Base-by-base conservation (phyloP, 2,113 vertebrate species). In the Cynoglossus semilaevis region DNA sequence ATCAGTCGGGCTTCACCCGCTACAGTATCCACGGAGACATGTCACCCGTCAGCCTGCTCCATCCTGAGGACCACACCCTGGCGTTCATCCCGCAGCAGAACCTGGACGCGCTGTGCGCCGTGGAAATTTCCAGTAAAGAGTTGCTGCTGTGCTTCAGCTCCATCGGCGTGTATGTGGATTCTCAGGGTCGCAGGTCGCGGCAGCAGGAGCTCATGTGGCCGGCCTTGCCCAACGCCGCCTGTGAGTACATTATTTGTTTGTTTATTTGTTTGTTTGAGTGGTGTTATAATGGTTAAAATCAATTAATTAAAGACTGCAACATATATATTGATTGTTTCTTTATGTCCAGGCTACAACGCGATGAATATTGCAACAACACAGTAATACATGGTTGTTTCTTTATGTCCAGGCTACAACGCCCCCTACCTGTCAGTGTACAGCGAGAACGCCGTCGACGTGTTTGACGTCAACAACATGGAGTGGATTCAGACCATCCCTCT, bases 201-300 rank as follows among this genome's bases (percentile, higher is more conserved):
- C 96, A 99, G 37, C 96, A 98, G 84, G 97, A 99, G 83, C 58
- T 99, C 74, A 97, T 97, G 96, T 99, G 96, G 97, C 96, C 96
- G 0, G 95, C 97, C 9, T 72, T 79, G 57, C 96, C 96, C 81
- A 92, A 86, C 29, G 81, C 93, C 9, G 97, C 95, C 86, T 98
- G 97, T 99, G 91, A 98, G 94, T 10, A 9, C 3, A 0, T 12
- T n/a, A 15, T 0, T 16, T 0, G 38, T 15, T 10, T 1, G 2
- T 10, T 5, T 9, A 8, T 4, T 10, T 11, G 38, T 19, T 8
- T 3, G 41, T 14, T 15, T 42, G 8, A 43, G 42, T 43, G 42
- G 15, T n/a, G 42, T n/a, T 6, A n/a, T 43, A 8, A n/a, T n/a
- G 9, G 5, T 6, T 37, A 6, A 9, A 50, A 46, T 40, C 18